Conservation (phyloP, 2,888 invertebrate species). For the Subacronicta megacephala region DNA sequence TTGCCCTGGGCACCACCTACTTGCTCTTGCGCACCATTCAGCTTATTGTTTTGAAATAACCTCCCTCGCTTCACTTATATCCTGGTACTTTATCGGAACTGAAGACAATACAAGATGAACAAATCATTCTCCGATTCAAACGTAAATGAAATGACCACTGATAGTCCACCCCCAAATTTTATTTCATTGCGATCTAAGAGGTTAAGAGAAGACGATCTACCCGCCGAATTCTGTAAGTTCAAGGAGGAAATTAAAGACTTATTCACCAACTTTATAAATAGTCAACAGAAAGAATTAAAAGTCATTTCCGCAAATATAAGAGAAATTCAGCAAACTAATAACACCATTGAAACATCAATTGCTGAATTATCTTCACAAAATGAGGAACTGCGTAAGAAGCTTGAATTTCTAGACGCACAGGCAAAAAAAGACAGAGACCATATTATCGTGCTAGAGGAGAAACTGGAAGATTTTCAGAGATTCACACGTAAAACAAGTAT, state of each 20-base stretch:
- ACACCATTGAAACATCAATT: background rate
- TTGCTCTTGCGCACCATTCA: too few relatives aligned
- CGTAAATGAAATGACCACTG: background rate
- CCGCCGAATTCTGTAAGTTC: background rate
- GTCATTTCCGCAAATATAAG: background rate
- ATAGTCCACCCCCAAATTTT: background rate
- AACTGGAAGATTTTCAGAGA: slow-evolving; percentile 7
- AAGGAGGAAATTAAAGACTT: background rate
- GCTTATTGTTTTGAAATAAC: too few relatives aligned
- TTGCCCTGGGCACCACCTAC: too few relatives aligned
- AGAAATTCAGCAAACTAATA: background rate
- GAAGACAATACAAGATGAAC: background rate
- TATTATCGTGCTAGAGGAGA: slow-evolving; percentile 4
- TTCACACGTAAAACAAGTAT: background rate
- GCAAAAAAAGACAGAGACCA: slow-evolving; percentile 2
- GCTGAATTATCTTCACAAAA: background rate
- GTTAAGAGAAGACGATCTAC: background rate
- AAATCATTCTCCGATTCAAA: background rate
- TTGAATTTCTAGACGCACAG: background rate
- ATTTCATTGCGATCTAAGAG: background rate
- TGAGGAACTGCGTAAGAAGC: background rate
- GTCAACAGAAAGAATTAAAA: background rate
- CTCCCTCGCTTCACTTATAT: background rate
- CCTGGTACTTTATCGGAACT: background rate
- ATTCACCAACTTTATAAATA: background rate